Evolutionary conservation across 2,113 vertebrate species (phyloP).

Genomic region (Oenanthe melanoleuca): DNA sequence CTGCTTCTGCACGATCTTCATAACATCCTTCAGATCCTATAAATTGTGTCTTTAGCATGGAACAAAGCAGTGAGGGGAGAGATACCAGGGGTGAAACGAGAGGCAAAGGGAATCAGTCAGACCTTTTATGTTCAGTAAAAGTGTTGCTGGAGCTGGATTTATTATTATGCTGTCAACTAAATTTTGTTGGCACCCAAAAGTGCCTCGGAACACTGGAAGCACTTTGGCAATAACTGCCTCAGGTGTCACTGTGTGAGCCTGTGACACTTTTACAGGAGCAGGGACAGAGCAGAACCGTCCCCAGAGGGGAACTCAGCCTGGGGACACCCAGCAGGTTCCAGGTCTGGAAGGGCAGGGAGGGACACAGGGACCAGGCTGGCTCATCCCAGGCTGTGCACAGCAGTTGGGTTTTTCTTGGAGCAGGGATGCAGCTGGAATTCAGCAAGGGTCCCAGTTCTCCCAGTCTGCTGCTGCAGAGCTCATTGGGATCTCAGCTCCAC

Average conservation of each 20-base stretch:
- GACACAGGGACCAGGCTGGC: not conserved
- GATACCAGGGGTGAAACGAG: not conserved
- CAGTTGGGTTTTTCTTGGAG: not conserved
- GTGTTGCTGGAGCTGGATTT: not conserved
- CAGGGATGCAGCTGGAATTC: accelerated
- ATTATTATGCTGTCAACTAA: not conserved
- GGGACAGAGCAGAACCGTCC: not conserved
- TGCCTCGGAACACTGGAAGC: not conserved
- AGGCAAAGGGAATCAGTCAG: not conserved
- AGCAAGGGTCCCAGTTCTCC: too few species aligned
- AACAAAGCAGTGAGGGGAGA: not conserved
- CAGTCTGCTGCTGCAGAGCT: not conserved
- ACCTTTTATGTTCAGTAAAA: not conserved
- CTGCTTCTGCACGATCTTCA: not conserved
- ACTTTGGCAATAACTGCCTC: not conserved
- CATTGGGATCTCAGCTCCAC: not conserved
- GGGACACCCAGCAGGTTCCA: not conserved
- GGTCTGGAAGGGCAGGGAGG: not conserved
- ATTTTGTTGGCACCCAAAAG: not conserved
- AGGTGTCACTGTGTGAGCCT: not conserved
- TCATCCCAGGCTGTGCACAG: not conserved
- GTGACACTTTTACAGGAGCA: not conserved
- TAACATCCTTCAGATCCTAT: not conserved
- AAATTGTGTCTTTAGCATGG: not conserved
- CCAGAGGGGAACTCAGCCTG: not conserved